Evolutionary conservation across 2,113 vertebrate species (phyloP).

Genomic region (Ciconia maguari): DNA sequence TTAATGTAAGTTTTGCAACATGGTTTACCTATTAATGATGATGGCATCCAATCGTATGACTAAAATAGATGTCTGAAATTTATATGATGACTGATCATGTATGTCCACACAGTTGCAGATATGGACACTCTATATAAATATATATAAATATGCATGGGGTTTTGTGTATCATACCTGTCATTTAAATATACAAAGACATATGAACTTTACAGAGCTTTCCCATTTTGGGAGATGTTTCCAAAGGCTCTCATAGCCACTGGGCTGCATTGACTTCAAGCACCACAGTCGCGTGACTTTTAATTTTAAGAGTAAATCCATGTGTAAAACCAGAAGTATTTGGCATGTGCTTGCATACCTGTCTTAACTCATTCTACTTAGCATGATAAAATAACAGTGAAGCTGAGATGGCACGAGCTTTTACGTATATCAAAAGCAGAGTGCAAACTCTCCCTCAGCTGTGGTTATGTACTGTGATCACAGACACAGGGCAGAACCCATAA

Average conservation of each 20-base stretch:
- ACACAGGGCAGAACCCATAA: background rate
- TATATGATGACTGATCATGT: background rate
- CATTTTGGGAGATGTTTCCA: slow-evolving; percentile 23
- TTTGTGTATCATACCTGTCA: slow-evolving; percentile 36
- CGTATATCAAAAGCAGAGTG: background rate
- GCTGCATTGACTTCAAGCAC: background rate
- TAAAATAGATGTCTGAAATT: background rate
- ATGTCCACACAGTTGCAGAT: background rate
- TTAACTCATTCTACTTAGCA: background rate
- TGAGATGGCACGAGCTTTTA: background rate
- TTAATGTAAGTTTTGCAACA: background rate
- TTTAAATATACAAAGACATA: background rate
- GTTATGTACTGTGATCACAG: background rate
- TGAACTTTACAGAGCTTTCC: background rate
- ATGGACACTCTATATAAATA: background rate
- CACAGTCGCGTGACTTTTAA: background rate
- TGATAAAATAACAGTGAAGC: background rate
- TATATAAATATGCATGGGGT: background rate
- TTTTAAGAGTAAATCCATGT: background rate
- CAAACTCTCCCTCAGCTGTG: background rate
- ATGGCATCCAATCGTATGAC: background rate
- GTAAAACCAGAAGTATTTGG: background rate
- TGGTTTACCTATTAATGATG: background rate
- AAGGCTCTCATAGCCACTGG: background rate
- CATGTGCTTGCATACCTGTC: background rate